Evolutionary conservation across 2,888 invertebrate genomes (phyloP).

Genomic region (Drosophila longiperda): DNA sequence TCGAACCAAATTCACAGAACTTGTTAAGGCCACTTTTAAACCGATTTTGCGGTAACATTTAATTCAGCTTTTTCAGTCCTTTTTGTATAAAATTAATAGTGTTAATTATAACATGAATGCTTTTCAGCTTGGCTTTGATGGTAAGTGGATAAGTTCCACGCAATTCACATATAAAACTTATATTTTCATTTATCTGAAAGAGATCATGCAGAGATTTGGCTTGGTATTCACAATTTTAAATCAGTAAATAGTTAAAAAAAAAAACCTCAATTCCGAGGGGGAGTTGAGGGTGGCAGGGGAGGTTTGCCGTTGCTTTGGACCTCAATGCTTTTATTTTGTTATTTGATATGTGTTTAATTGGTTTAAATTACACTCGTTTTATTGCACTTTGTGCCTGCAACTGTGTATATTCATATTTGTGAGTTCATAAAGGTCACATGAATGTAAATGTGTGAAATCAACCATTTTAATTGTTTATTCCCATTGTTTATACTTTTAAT

Average conservation of each 20-base stretch:
- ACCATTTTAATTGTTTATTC: conserved; percentile 61
- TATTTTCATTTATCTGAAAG: neutral
- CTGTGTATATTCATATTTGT: neutral
- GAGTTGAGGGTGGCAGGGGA: no score
- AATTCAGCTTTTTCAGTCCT: neutral
- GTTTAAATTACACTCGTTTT: conserved; percentile 13
- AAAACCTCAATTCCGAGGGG: neutral
- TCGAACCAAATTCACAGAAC: neutral
- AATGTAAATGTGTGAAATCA: conserved; percentile 1
- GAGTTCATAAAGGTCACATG: neutral
- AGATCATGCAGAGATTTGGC: neutral
- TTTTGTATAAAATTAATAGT: neutral
- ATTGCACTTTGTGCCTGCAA: neutral
- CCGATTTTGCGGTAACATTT: neutral
- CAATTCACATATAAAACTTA: neutral
- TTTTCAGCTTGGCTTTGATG: neutral
- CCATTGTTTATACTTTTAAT: conserved; percentile 54
- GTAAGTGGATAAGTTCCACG: neutral
- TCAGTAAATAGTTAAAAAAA: neutral
- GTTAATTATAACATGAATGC: neutral
- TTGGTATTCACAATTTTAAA: neutral
- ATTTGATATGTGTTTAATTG: conserved; percentile 12
- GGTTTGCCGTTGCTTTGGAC: neutral
- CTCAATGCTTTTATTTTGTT: neutral
- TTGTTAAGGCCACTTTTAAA: neutral